phyloP scores from a whole-genome alignment of 1,140 invertebrate genomes.

The Camponotus vicinus region DNA sequence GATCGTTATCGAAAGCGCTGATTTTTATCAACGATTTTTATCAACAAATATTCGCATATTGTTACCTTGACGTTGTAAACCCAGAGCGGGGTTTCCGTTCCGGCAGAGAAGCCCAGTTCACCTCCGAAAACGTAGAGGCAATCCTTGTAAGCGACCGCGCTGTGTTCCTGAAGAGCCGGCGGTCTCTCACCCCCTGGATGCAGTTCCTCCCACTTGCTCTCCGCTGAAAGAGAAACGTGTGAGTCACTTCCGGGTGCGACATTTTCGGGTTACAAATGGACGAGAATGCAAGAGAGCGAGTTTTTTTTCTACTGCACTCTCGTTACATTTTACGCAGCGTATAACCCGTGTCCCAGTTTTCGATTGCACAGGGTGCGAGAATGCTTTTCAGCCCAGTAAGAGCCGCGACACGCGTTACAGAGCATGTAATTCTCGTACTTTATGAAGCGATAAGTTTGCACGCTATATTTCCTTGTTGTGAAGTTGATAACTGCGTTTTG shows the following conservation, averaged over 20 bases:
- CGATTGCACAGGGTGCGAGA: neutral
- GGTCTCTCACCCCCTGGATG: slow-evolving; percentile 90
- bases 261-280: slow-evolving; percentile 9
- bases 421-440: neutral
- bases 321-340: slow-evolving; percentile 27
- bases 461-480: neutral
- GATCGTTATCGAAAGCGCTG: slow-evolving; percentile 43
- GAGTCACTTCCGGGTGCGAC: slow-evolving; percentile 49
- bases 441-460: neutral
- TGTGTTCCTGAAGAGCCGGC: slow-evolving; percentile 94
- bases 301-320: slow-evolving; percentile 7
- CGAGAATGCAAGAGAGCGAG: neutral
- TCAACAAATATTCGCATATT: too few relatives aligned
- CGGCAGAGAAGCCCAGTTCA: slow-evolving; percentile 93
- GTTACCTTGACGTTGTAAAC: slow-evolving; percentile 93
- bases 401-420: neutral
- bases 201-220: slow-evolving; percentile 90
- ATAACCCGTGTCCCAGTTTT: neutral
- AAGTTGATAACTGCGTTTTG: slow-evolving; percentile 16
- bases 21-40: neutral
- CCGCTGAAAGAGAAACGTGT: slow-evolving; percentile 85
- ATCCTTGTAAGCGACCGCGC: slow-evolving; percentile 91
- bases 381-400: neutral
- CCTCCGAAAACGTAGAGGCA: slow-evolving; percentile 96
- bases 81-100: slow-evolving; percentile 95